phyloP scores from a whole-genome alignment of 2,888 invertebrate species.

The Mesochorus sp. region DNA sequence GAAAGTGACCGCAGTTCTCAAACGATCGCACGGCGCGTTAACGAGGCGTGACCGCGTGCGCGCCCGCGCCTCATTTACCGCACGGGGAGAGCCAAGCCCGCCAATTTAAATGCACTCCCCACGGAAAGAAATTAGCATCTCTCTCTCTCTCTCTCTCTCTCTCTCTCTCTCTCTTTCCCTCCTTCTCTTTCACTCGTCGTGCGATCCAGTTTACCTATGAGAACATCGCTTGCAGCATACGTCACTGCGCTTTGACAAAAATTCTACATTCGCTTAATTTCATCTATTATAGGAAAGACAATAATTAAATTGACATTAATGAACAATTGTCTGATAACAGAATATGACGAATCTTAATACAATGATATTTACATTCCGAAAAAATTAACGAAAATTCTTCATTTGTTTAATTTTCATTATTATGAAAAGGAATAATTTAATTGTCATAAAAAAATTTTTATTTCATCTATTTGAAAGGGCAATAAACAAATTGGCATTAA shows the following conservation, averaged over 20 bases:
- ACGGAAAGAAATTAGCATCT: constrained; percentile 56
- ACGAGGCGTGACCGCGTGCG: constrained; percentile 66
- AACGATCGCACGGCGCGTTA: constrained; percentile 61
- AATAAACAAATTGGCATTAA: background rate
- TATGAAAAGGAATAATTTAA: background rate
- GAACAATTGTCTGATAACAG: too few relatives aligned
- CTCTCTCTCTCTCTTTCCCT: constrained; percentile 15
- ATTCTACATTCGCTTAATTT: background rate
- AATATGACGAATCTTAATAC: too few relatives aligned
- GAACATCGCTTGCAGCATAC: background rate
- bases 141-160: constrained; percentile 21
- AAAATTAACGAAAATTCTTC: constrained; percentile 3
- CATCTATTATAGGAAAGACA: background rate
- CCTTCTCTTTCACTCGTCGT: constrained; percentile 7
- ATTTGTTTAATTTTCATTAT: background rate
- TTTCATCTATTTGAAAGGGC: background rate
- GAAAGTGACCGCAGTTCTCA: constrained; percentile 59
- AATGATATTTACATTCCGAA: too few relatives aligned
- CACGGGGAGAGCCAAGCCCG: constrained; percentile 57
- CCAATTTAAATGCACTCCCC: constrained; percentile 61
- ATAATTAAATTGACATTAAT: background rate
- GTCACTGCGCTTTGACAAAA: background rate
- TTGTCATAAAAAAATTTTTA: background rate
- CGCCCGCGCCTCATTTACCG: constrained; percentile 63
- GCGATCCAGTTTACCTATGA: constrained; percentile 19